Evolutionary conservation across 1,140 invertebrate genomes (phyloP), one percentile per base, ranked within the genome.

Genomic region (Drosophila erecta): DNA sequence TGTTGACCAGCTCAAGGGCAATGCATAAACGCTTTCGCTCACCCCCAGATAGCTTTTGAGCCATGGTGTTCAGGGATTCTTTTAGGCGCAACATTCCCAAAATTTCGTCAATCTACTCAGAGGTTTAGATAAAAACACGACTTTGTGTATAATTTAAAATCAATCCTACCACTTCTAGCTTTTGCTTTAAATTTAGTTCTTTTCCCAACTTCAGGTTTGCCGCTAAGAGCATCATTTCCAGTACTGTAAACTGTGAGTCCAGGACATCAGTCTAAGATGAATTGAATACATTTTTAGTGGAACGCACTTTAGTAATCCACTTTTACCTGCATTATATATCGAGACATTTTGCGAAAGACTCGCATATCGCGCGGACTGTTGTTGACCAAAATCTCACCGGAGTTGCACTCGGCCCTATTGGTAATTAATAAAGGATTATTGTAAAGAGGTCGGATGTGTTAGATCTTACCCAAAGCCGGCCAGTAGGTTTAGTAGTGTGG

Each of bases 1-100:
- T 99, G 92, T 98, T 98, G 14, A 99, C 94, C 11, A 99, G 93
- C 93, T 99, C 98, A 22, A 98, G 91, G 7, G 98, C 98, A 37
- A 99, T 98, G 0, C 97, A 97, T 6, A 99, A 93, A 33, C 98
- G 93, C 92, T 99, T 99, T 54, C 95, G 95, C 92, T 99, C 98
- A 1, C 98, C 98, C 1, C 98, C 98, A 0, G 98, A 99, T 2
- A 99, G 93, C 49, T 93, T 94, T 47, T 94, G 93, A 0, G 96
- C 95, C 24, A 94, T 90, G 0, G 97, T 98, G 65, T 97, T 93
- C 58, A 92, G 93, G 0, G 95, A 93, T 53, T 93, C 94, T 20
- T 83, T 93, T 53, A 97, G 92, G 80, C 95, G 93, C 43, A 97
- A 85, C 61, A 95, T 93, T 10, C 94, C 93, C 20, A 97, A 84